Conservation (phyloP, 2,888 invertebrate genomes). For the Drosophila algonquin region DNA sequence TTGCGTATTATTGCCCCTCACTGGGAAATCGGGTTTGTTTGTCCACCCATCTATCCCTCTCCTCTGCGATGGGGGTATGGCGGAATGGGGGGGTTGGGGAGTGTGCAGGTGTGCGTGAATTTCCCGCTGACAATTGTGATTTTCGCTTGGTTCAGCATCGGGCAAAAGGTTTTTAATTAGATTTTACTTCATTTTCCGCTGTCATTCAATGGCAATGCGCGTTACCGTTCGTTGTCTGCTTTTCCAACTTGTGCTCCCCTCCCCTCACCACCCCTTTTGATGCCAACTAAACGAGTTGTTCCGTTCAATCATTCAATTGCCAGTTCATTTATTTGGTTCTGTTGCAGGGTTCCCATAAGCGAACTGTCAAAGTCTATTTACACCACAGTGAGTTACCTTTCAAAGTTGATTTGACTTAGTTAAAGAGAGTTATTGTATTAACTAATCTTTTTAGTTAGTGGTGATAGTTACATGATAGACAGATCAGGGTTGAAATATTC, state of each 20-base stretch:
- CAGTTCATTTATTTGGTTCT: conserved; percentile 1
- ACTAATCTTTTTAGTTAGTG: too few species aligned
- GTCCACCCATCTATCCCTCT: conserved; percentile 28
- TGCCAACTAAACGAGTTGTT: background rate
- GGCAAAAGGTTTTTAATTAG: conserved; percentile 64
- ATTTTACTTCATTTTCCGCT: conserved; percentile 65
- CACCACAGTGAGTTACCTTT: too few species aligned
- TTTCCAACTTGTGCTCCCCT: background rate
- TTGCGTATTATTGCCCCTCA: conserved; percentile 64
- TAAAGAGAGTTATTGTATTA: too few species aligned
- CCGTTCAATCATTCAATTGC: conserved; percentile 15
- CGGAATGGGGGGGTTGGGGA: background rate
- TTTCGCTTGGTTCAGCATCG: conserved; percentile 43
- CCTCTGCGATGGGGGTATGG: too few species aligned
- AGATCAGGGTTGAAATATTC: too few species aligned
- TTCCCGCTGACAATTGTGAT: conserved; percentile 74
- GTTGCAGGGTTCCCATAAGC: too few species aligned
- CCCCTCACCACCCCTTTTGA: background rate
- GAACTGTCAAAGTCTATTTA: too few species aligned
- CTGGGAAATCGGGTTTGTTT: conserved; percentile 58
- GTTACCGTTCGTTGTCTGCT: background rate
- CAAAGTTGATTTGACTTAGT: too few species aligned
- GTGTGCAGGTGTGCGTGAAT: conserved; percentile 54
- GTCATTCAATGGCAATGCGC: conserved; percentile 47
- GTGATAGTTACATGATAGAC: too few species aligned